These are phyloP conservation scores for Pantherophis guttatus DNA, from an alignment of 2,113 vertebrate species.

Conservation along the genomic window DNA sequence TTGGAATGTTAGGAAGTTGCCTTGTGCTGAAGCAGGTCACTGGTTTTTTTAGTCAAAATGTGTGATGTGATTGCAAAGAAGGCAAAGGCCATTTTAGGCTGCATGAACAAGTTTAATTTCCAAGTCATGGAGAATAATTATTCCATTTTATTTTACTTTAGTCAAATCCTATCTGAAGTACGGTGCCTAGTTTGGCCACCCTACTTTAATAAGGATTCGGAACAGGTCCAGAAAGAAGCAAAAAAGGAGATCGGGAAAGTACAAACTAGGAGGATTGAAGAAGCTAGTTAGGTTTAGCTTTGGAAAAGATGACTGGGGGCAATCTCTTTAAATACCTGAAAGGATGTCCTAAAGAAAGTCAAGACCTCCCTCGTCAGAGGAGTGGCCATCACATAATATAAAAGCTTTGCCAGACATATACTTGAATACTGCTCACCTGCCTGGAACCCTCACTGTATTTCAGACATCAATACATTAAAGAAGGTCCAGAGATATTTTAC, in stretches of 20 bases:
- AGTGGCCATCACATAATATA: neutral
- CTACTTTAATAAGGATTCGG: neutral
- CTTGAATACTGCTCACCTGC: too few species aligned
- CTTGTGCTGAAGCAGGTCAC: neutral
- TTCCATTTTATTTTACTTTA: neutral
- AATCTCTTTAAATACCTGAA: neutral
- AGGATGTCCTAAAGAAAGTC: neutral
- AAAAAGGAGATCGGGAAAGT: neutral
- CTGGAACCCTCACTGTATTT: too few species aligned
- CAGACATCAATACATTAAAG: too few species aligned
- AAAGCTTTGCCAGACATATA: too few species aligned
- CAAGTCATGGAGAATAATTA: neutral
- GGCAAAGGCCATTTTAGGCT: neutral
- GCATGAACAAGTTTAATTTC: neutral
- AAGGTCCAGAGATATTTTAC: too few species aligned
- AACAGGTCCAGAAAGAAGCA: neutral
- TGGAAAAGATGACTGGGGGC: neutral
- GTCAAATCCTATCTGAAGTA: neutral
- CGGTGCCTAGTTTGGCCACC: neutral
- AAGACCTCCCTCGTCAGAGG: neutral
- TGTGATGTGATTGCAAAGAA: neutral
- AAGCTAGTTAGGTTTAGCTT: neutral
- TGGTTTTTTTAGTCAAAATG: neutral
- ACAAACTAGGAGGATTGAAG: neutral
- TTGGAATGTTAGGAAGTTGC: neutral